Evolutionary conservation across 1,140 invertebrate genomes (phyloP).

Genomic region (Micrasema longulum): DNA sequence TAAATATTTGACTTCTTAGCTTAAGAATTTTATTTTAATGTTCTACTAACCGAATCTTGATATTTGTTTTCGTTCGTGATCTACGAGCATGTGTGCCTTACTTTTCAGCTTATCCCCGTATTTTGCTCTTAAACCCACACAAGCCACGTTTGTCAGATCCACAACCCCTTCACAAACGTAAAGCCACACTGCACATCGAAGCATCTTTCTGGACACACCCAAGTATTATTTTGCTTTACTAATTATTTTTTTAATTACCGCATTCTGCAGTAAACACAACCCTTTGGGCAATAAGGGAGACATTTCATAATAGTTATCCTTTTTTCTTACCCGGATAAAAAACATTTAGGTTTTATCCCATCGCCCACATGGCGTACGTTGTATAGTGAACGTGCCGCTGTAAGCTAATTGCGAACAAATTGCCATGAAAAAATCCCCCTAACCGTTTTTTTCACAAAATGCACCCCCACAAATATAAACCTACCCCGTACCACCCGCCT

Average conservation of each 20-base stretch:
- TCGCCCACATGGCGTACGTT: slow-evolving; percentile 47
- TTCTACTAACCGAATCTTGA: no score
- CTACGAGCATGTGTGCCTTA: no score
- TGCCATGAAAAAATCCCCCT: slow-evolving; percentile 48
- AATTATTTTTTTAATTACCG: slow-evolving; percentile 28
- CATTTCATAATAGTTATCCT: slow-evolving; percentile 37
- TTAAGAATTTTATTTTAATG: no score
- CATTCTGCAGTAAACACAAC: not conserved
- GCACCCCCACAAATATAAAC: slow-evolving; percentile 20
- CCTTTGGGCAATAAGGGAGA: slow-evolving; percentile 18
- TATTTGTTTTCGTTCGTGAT: no score
- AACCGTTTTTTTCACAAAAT: slow-evolving; percentile 38
- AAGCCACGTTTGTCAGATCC: no score
- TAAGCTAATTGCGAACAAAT: slow-evolving; percentile 54
- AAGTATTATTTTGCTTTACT: no score
- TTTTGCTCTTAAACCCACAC: no score
- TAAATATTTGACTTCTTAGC: no score
- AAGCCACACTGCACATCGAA: no score
- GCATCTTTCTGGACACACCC: no score
- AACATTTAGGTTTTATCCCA: slow-evolving; percentile 45
- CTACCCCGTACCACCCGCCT: not conserved
- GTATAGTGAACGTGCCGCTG: slow-evolving; percentile 50
- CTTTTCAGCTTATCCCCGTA: no score
- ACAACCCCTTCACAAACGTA: no score
- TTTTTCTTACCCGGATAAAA: slow-evolving; percentile 36